Conservation (phyloP, 2,113 vertebrate species). For the Pavo muticus region DNA sequence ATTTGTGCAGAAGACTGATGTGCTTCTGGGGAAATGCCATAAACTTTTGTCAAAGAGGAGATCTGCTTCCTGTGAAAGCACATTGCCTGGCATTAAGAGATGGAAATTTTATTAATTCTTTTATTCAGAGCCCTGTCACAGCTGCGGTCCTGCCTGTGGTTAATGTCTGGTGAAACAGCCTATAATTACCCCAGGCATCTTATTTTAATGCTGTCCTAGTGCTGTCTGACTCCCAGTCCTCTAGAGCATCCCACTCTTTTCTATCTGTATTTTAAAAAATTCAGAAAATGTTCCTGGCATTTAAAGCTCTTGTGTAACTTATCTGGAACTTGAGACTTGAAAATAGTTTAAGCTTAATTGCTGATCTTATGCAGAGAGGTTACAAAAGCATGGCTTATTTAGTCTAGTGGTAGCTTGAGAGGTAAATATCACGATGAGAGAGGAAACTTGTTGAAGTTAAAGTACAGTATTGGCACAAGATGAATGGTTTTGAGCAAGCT, state of each 20-base stretch:
- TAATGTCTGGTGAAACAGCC: constrained; percentile 21
- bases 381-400: constrained; percentile 40
- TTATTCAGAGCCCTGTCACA: constrained; percentile 31
- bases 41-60: constrained; percentile 7
- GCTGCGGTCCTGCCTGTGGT: constrained; percentile 37
- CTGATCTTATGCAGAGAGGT: not conserved
- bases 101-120: constrained; percentile 44
- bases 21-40: not conserved
- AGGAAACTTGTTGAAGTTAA: constrained; percentile 57
- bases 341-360: constrained; percentile 8
- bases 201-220: not conserved
- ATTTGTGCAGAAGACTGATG: not conserved
- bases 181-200: constrained; percentile 49
- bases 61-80: not conserved
- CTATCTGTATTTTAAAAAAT: not conserved
- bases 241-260: not conserved
- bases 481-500: constrained; percentile 24
- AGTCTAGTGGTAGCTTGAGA: constrained; percentile 45
- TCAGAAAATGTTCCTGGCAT: not conserved
- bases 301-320: not conserved
- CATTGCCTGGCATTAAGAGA: constrained; percentile 14
- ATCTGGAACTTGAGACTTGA: not conserved
- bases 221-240: not conserved
- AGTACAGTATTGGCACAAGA: constrained; percentile 45
- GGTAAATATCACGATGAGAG: constrained; percentile 15